Base-by-base conservation (phyloP, 2,113 vertebrate genomes). In the Anolis sagrei region DNA sequence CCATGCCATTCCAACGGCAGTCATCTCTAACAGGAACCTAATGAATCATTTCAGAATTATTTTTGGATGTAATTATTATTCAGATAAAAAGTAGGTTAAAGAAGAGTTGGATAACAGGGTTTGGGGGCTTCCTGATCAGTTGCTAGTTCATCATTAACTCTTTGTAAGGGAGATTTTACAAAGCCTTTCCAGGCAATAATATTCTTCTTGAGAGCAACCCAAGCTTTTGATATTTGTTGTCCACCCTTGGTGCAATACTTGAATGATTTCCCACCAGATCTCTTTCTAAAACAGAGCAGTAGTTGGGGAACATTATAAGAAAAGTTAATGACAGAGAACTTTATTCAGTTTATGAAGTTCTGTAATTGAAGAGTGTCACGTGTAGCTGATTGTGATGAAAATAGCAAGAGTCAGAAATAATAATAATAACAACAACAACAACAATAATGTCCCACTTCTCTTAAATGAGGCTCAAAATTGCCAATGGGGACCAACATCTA, bases 11-110 rank as follows among this genome's bases (percentile, higher is more conserved):
- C 58, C 68, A 72, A 32, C 48, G 18, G n/a, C 58, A 64, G 36
- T 29, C 82, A 23, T 83, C 82, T 83, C 70, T 32, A 21, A 10
- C 25, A 29, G 27, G 36, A 62, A 61, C 34, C 70, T 74, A 83
- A 83, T 74, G 36, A 83, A 75, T 76, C 72, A 48, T 83, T 83
- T 74, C 29, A 48, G 39, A 83, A 83, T 76, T 76, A 76, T 83
- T 83, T 76, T 39, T n/a, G 58, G 58, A 64, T 32, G 48, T 23
- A 76, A 83, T n/a, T 34, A 76, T 83, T 76, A 83, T 75, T 83
- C 82, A 48, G 29, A 48, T 62, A 75, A 64, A 29, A 76, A 76
- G 58, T 66, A 76, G 61, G 58, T 66, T 83, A 83, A 49, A 5
- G 72, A 83, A 83, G 27, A 75, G 51, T 75, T 75, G 61, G 44